Conservation (phyloP, 2,888 invertebrate species). For the Drosophila macrothrix region DNA sequence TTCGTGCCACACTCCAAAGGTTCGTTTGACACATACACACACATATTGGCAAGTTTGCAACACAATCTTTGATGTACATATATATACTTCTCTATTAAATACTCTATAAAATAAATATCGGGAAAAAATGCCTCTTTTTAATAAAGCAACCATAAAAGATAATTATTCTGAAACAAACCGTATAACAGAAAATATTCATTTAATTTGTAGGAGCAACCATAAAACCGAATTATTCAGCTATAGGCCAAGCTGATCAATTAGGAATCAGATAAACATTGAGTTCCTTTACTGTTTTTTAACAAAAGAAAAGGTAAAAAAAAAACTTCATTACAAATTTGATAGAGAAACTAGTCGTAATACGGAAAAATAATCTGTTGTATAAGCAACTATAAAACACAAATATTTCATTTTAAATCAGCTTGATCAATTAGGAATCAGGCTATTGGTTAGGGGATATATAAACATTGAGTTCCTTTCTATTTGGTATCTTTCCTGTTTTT, state of each 20-base stretch:
- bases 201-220: not conserved
- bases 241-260: not conserved
- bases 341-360: not conserved
- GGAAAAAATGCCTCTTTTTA: too few relatives aligned
- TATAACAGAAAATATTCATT: not conserved
- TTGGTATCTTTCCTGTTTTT: constrained; percentile 22
- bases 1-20: constrained; percentile 3
- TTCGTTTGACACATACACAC: constrained; percentile 13
- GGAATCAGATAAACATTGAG: constrained; percentile 18
- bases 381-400: not conserved
- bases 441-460: constrained; percentile 39
- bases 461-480: constrained; percentile 26
- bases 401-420: not conserved
- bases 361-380: not conserved
- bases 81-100: not conserved
- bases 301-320: too few relatives aligned
- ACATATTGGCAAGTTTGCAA: not conserved
- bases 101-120: not conserved
- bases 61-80: not conserved
- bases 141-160: too few relatives aligned
- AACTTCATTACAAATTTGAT: not conserved
- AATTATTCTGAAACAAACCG: not conserved
- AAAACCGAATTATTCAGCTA: not conserved
- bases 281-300: constrained; percentile 22
- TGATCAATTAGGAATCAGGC: constrained; percentile 5